Conservation (phyloP, 2,113 vertebrate genomes). For the Campylorhamphus procurvoides region DNA sequence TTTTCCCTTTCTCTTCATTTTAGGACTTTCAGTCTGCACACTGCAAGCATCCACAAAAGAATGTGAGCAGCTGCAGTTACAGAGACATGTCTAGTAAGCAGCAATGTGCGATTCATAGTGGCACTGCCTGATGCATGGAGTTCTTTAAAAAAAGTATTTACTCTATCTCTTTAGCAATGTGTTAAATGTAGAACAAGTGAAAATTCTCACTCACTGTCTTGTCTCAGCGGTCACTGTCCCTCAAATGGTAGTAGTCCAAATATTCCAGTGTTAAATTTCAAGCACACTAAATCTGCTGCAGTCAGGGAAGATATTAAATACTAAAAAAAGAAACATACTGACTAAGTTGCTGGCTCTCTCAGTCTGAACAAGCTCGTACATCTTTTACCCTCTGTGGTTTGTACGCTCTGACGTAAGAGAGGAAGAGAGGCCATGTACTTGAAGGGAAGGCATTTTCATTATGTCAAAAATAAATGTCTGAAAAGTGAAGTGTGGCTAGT, state of each 20-base stretch:
- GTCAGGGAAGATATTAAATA: constrained; percentile 17
- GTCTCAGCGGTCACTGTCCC: not conserved
- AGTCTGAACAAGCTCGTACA: not conserved
- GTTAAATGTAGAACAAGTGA: not conserved
- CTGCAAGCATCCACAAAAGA: not conserved
- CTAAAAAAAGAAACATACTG: not conserved
- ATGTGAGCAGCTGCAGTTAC: not conserved
- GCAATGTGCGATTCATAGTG: not conserved
- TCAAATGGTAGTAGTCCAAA: not conserved
- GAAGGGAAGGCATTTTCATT: not conserved
- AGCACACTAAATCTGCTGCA: not conserved
- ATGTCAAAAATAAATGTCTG: not conserved
- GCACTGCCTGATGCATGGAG: not conserved
- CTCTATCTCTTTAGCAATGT: not conserved
- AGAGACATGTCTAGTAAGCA: not conserved
- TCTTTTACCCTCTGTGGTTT: not conserved
- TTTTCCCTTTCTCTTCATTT: not conserved
- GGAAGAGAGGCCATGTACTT: not conserved
- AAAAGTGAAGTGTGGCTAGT: not conserved
- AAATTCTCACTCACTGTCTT: not conserved
- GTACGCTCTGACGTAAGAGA: not conserved
- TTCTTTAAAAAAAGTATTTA: not conserved
- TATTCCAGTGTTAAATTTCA: not conserved
- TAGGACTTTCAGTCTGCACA: not conserved
- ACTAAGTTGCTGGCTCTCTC: not conserved